Evolutionary conservation across 1,140 invertebrate species (phyloP), one percentile per base, ranked within the genome.

Genomic region (Coenobita brevimanus): DNA sequence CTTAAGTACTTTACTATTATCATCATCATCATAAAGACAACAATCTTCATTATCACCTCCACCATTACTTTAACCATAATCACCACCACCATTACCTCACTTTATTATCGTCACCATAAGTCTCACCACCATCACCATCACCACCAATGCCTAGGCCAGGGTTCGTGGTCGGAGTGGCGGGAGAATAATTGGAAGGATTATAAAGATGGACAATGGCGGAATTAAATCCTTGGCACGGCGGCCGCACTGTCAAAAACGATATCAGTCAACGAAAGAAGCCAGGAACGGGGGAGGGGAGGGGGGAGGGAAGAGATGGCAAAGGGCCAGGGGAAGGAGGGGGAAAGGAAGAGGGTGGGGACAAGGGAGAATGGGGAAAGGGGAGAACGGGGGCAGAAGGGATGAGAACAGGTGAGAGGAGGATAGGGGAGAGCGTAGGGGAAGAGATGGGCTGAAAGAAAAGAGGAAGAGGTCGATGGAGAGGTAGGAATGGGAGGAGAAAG

Each of bases 161-260:
- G n/a, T n/a, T n/a, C n/a, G n/a, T n/a, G n/a, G n/a, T 24, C 73
- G 41, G 73, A 76, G 27, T 76, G 50, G 41, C 50, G 36, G 50
- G 41, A 24, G 73, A 76, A 41, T 76, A 76, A 76, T 76, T 76
- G 73, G 73, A 76, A 76, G 73, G 73, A 76, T 76, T 76, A 76
- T 76, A 43, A 46, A 76, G 73, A 76, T 76, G 73, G 73, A 76
- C 73, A 76, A 76, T 38, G 73, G 73, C 41, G 73, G 41, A 41
- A 76, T 76, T 10, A 41, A 76, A 76, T 76, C 73, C 24, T 21
- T 38, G 24, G 33, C 33, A 6, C 33, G 41, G 41, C 36, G 41
- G 43, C 27, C 41, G 27, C 73, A 46, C 41, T 41, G 36, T 17
- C 73, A 36, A 76, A 76, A 43, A 13, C 73, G 24, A 41, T 41